Evolutionary conservation across 2,888 invertebrate genomes (phyloP).

Genomic region (Gymnoscelis rufifasciata): DNA sequence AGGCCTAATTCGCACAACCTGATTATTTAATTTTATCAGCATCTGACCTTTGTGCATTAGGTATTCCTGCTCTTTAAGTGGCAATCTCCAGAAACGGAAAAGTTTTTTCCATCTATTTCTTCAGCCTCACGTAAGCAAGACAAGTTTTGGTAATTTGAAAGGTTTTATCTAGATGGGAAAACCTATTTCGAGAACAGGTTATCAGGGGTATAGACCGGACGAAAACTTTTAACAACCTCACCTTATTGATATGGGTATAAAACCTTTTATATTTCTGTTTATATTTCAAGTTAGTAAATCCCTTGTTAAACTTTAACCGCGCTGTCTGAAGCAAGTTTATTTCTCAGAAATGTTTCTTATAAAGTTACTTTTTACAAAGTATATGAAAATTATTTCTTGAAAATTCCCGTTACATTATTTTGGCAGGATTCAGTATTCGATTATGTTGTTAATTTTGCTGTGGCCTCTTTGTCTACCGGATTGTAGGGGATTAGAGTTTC

Average conservation of each 20-base stretch:
- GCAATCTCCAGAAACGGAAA: constrained; percentile 17
- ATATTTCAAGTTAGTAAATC: not conserved
- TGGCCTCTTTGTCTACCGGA: not conserved
- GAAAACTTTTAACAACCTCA: not conserved
- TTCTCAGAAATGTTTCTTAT: too few relatives aligned
- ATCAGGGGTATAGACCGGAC: constrained; percentile 18
- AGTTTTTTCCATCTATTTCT: constrained; percentile 28
- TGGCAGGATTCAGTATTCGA: not conserved
- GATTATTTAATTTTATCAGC: constrained; percentile 20
- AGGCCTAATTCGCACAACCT: constrained; percentile 6
- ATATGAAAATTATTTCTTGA: too few relatives aligned
- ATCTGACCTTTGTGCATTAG: constrained; percentile 19
- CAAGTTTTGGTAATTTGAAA: constrained; percentile 36
- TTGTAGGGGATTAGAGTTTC: constrained; percentile 9
- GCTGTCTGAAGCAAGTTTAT: too few relatives aligned
- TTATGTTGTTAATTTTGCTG: not conserved
- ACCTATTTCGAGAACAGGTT: constrained; percentile 27
- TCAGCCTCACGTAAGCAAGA: constrained; percentile 31
- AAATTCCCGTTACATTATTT: not conserved
- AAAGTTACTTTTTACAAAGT: too few relatives aligned
- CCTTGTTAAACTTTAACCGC: too few relatives aligned
- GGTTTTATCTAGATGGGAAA: constrained; percentile 32
- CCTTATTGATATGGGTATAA: constrained; percentile 1
- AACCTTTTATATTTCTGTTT: not conserved
- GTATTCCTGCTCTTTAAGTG: constrained; percentile 11